phyloP scores from a whole-genome alignment of 2,113 vertebrate species.

The Passer montanus region DNA sequence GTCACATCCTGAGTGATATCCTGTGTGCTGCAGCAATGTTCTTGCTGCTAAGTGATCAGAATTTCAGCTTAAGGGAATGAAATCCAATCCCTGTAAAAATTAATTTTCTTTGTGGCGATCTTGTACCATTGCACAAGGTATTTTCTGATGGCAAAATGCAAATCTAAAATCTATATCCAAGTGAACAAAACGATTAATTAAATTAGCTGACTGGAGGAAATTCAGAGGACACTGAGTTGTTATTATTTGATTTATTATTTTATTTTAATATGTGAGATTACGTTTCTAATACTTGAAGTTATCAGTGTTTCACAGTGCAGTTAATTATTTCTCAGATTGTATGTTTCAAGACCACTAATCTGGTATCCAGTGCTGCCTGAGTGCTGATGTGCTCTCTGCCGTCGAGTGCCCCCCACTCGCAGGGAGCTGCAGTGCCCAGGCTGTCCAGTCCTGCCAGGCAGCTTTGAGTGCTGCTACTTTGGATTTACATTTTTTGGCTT shows the following conservation, averaged over 20 bases:
- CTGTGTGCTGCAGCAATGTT: constrained; percentile 69
- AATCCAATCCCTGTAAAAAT: constrained; percentile 76
- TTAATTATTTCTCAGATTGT: constrained; percentile 12
- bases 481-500: background rate
- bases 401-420: fast-evolving
- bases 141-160: constrained; percentile 75
- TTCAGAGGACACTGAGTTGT: constrained; percentile 66
- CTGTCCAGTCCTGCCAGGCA: background rate
- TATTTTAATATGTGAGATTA: constrained; percentile 70
- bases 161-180: constrained; percentile 72
- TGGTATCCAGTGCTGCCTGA: background rate
- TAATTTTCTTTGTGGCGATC: constrained; percentile 71
- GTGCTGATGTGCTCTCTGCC: background rate
- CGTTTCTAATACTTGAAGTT: constrained; percentile 59
- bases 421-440: background rate
- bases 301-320: background rate
- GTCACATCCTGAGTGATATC: constrained; percentile 80
- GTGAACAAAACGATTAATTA: constrained; percentile 76
- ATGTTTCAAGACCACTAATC: background rate
- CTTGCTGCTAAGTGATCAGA: constrained; percentile 72
- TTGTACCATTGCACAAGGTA: constrained; percentile 62
- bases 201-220: constrained; percentile 74
- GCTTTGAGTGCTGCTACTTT: background rate
- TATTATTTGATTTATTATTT: constrained; percentile 78
- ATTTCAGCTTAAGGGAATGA: constrained; percentile 74